Evolutionary conservation across 1,140 invertebrate genomes (phyloP).

Genomic region (Zaprionus camerounensis): DNA sequence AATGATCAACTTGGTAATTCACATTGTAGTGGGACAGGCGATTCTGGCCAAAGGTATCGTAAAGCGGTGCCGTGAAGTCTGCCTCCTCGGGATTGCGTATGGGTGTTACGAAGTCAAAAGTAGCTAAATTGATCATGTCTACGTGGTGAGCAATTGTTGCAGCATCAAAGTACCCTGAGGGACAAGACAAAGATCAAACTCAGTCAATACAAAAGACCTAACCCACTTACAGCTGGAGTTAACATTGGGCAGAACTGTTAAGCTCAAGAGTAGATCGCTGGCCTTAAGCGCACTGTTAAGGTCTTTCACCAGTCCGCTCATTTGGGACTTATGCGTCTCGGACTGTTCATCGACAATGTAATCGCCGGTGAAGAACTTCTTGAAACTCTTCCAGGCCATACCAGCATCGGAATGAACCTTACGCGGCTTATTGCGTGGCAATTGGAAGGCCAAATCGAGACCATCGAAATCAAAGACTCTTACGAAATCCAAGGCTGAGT

Average conservation of each 20-base stretch:
- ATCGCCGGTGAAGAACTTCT: slow-evolving; percentile 89
- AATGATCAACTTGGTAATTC: slow-evolving; percentile 87
- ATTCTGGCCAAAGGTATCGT: slow-evolving; percentile 87
- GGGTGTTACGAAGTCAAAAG: slow-evolving; percentile 92
- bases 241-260: slow-evolving; percentile 91
- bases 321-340: slow-evolving; percentile 90
- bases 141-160: slow-evolving; percentile 89
- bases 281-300: slow-evolving; percentile 87
- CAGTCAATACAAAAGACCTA: too few species aligned
- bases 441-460: slow-evolving; percentile 93
- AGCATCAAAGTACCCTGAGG: slow-evolving; percentile 92
- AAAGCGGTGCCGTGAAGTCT: slow-evolving; percentile 89
- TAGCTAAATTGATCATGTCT: slow-evolving; percentile 91
- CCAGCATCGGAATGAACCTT: slow-evolving; percentile 89
- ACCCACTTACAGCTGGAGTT: slow-evolving; percentile 88
- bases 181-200: slow-evolving; percentile 56
- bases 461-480: slow-evolving; percentile 92
- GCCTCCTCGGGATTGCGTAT: slow-evolving; percentile 90
- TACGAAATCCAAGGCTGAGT: slow-evolving; percentile 88
- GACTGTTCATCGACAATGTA: slow-evolving; percentile 90
- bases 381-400: slow-evolving; percentile 89
- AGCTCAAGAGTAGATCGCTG: slow-evolving; percentile 87
- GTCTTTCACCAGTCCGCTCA: slow-evolving; percentile 89
- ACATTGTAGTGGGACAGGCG: slow-evolving; percentile 88
- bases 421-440: slow-evolving; percentile 90